These are phyloP conservation scores for Odontocerum albicorne DNA, from an alignment of 2,888 invertebrate genomes.

Conservation along the genomic window DNA sequence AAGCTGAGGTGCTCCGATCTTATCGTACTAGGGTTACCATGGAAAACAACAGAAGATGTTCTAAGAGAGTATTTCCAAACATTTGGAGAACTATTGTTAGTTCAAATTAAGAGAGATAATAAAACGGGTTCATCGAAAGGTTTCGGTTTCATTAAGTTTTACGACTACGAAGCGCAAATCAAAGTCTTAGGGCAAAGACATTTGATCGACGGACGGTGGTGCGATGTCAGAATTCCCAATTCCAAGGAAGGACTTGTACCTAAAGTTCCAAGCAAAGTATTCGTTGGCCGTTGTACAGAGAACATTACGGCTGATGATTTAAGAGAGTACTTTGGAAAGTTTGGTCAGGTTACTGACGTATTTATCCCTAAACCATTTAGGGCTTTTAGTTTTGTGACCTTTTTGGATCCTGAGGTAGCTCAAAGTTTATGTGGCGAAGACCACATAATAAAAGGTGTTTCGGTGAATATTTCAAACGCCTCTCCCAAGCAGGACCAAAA, in stretches of 20 bases:
- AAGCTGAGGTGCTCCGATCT: constrained; percentile 69
- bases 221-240: constrained; percentile 72
- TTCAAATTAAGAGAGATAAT: constrained; percentile 60
- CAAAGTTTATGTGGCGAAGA: constrained; percentile 79
- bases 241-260: constrained; percentile 68
- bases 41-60: constrained; percentile 75
- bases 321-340: constrained; percentile 74
- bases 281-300: constrained; percentile 83
- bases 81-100: constrained; percentile 66
- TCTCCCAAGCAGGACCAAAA: constrained; percentile 74
- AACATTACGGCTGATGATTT: constrained; percentile 77
- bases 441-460: constrained; percentile 82
- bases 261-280: constrained; percentile 73
- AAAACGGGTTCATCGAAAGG: constrained; percentile 69
- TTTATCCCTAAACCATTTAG: constrained; percentile 87
- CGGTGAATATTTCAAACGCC: constrained; percentile 84
- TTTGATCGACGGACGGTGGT: constrained; percentile 72
- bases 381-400: constrained; percentile 81
- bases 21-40: constrained; percentile 76
- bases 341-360: constrained; percentile 83
- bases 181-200: constrained; percentile 65
- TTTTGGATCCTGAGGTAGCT: constrained; percentile 78
- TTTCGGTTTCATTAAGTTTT: constrained; percentile 72
- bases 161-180: constrained; percentile 64
- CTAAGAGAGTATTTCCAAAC: constrained; percentile 70